Conservation (phyloP, 2,888 invertebrate genomes). For the Pristionchus japonicus region DNA sequence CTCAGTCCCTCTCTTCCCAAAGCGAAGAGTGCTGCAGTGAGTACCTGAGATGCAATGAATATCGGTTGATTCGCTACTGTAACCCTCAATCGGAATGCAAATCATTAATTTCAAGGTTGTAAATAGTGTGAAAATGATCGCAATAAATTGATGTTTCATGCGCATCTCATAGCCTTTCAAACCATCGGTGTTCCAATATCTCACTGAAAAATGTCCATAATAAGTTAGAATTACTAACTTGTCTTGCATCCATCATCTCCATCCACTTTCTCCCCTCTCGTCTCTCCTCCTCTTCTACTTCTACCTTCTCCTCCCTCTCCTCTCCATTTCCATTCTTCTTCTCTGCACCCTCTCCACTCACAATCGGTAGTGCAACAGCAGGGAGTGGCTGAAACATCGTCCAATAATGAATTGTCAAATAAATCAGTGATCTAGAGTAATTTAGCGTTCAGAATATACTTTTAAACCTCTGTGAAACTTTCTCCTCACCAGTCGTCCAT, state of each 20-base stretch:
- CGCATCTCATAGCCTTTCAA: background rate
- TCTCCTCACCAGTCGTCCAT: background rate
- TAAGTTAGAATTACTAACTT: background rate
- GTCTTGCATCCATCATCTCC: background rate
- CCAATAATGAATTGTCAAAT: too few species aligned
- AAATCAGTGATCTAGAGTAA: too few species aligned
- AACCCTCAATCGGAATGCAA: background rate
- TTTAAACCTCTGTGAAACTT: too few species aligned
- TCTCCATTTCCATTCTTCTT: conserved; percentile 1
- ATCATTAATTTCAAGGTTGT: background rate
- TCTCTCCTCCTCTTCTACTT: conserved; percentile 5
- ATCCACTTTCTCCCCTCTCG: background rate
- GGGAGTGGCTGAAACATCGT: background rate
- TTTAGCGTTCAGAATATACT: too few species aligned
- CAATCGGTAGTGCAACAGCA: background rate
- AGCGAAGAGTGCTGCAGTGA: background rate
- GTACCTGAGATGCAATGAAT: background rate
- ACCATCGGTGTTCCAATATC: too few species aligned
- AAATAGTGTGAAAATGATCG: background rate
- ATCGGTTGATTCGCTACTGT: background rate
- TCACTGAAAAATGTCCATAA: too few species aligned
- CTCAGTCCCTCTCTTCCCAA: conserved; percentile 34
- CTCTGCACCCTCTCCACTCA: background rate
- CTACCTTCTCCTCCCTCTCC: background rate
- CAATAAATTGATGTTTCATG: background rate